phyloP scores from a whole-genome alignment of 2,797 vertebrate genomes.

The Siniperca undulata region DNA sequence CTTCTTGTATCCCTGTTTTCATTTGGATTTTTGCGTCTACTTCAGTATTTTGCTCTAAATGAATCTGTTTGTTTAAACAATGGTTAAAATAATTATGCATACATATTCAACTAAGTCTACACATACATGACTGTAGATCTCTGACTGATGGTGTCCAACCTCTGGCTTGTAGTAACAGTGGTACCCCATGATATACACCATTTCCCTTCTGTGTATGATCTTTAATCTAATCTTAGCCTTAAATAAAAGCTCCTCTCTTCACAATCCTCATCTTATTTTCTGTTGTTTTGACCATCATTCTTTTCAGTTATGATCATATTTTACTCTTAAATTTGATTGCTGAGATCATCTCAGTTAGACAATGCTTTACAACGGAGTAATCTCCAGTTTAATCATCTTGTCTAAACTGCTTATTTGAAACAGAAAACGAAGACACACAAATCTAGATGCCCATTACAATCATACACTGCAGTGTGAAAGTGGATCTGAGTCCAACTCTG shows the following conservation, averaged over 20 bases:
- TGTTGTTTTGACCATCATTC: neutral
- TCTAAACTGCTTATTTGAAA: neutral
- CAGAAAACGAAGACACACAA: neutral
- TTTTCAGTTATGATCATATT: neutral
- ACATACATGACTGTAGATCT: neutral
- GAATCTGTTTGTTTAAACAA: neutral
- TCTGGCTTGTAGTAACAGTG: neutral
- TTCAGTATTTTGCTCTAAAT: neutral
- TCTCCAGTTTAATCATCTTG: neutral
- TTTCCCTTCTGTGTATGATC: neutral
- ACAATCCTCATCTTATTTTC: neutral
- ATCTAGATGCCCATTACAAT: constrained; percentile 4
- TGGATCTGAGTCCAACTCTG: neutral
- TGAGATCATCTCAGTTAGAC: neutral
- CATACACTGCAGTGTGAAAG: neutral
- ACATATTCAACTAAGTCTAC: neutral
- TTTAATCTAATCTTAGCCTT: neutral
- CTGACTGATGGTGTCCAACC: too few relatives aligned
- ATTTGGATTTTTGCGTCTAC: neutral
- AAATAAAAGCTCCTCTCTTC: neutral
- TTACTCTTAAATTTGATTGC: neutral
- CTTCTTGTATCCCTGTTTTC: neutral
- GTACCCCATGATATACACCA: neutral
- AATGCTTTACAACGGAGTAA: neutral
- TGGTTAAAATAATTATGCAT: neutral